Conservation (phyloP, 2,113 vertebrate genomes). For the Mohoua ochrocephala region DNA sequence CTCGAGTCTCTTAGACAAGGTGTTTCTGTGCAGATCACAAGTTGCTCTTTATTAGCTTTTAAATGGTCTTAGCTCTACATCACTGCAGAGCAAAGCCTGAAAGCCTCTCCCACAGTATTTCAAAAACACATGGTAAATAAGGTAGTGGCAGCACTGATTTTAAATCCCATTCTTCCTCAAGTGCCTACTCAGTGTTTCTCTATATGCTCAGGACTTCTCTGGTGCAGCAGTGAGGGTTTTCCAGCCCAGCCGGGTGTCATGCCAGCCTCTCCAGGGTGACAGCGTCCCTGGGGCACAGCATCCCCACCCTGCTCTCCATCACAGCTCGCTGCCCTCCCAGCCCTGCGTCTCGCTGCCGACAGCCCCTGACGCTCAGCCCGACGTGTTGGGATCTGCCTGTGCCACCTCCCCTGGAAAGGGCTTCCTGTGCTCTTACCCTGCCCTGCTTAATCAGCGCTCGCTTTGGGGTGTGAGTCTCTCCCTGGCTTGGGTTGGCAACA, state of each 20-base stretch:
- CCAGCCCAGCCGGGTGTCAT: accelerated
- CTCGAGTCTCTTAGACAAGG: background rate
- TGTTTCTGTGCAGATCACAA: background rate
- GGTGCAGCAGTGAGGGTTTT: background rate
- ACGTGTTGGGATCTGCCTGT: slow-evolving; percentile 43
- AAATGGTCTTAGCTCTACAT: background rate
- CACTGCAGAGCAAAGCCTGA: background rate
- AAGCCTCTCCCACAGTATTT: background rate
- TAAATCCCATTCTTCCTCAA: background rate
- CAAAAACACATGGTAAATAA: background rate
- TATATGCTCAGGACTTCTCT: background rate
- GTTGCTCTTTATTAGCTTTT: background rate
- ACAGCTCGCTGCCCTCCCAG: background rate
- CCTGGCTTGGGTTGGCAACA: accelerated
- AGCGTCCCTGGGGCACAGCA: background rate
- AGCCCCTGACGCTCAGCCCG: background rate
- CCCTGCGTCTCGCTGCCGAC: background rate
- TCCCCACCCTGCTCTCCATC: background rate
- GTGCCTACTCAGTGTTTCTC: background rate
- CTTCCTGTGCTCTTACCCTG: background rate
- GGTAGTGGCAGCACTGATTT: background rate
- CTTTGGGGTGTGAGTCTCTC: background rate
- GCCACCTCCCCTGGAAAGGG: background rate
- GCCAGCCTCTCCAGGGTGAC: background rate
- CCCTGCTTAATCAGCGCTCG: background rate